phyloP scores from a whole-genome alignment of 2,113 vertebrate genomes.

The Chloebia gouldiae region DNA sequence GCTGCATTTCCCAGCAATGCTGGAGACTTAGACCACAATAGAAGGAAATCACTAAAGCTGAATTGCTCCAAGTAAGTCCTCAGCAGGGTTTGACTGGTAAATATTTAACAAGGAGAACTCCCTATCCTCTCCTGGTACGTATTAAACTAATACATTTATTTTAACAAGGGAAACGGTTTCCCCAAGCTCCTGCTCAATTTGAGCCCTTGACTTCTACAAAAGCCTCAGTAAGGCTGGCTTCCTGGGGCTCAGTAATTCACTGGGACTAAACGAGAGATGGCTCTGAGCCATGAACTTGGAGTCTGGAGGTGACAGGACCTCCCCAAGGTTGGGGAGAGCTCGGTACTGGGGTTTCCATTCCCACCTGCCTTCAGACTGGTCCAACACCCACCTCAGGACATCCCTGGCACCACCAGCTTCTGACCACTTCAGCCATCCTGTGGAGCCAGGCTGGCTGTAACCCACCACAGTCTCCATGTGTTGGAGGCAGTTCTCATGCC shows the following conservation, averaged over 20 bases:
- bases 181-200: slow-evolving; percentile 63
- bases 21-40: slow-evolving; percentile 52
- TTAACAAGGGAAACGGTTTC: slow-evolving; percentile 70
- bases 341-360: neutral
- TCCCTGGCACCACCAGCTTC: neutral
- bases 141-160: slow-evolving; percentile 72
- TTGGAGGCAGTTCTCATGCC: neutral
- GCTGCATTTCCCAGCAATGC: neutral
- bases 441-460: neutral
- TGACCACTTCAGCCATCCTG: neutral
- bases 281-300: slow-evolving; percentile 45
- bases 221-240: slow-evolving; percentile 35
- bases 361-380: neutral
- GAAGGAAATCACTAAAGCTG: slow-evolving; percentile 60
- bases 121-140: slow-evolving; percentile 68
- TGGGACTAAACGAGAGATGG: slow-evolving; percentile 57
- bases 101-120: slow-evolving; percentile 74
- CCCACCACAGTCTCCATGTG: neutral
- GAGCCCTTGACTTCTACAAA: slow-evolving; percentile 53
- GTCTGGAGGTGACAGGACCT: slow-evolving; percentile 11
- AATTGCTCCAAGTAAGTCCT: slow-evolving; percentile 63
- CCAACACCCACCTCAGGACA: neutral
- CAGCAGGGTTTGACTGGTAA: slow-evolving; percentile 71
- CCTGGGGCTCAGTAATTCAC: slow-evolving; percentile 56
- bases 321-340: neutral